Evolutionary conservation across 2,113 vertebrate genomes (phyloP).

Genomic region (Apodemus sylvaticus): DNA sequence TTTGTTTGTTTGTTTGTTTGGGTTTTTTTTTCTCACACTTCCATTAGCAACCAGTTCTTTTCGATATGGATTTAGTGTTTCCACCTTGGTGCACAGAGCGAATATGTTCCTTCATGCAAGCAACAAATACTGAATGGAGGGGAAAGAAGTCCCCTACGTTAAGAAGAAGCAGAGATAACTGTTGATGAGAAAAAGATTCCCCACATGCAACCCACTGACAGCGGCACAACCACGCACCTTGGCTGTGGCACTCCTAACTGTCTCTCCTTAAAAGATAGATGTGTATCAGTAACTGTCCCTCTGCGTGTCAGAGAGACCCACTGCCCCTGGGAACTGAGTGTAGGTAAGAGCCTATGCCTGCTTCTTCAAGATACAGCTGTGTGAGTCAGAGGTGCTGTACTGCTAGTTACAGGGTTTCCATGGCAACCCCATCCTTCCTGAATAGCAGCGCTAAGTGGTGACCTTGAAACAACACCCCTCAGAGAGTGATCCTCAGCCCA

Average conservation of each 20-base stretch:
- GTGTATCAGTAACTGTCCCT: not conserved
- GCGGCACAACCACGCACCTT: not conserved
- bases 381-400: constrained; percentile 71
- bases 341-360: constrained; percentile 6
- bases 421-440: constrained; percentile 76
- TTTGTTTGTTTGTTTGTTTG: not conserved
- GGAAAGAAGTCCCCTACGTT: not conserved
- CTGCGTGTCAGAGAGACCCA: not conserved
- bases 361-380: constrained; percentile 70
- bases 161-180: not conserved
- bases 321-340: not conserved
- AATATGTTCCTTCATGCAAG: not conserved
- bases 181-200: not conserved
- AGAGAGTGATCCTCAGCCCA: constrained; percentile 39
- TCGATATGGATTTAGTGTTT: not conserved
- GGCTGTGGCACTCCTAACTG: not conserved
- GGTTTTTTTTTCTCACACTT: not conserved
- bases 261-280: not conserved
- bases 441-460: constrained; percentile 68
- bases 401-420: constrained; percentile 79
- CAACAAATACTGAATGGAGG: not conserved
- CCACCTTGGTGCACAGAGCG: not conserved
- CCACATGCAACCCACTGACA: not conserved
- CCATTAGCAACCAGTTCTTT: not conserved
- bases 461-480: constrained; percentile 58